A percentile compares a stretch with the other conserved stretches of the same genome.
These are phyloP conservation scores for Chlorospingus semifuscus DNA, from an alignment of 2,797 vertebrate genomes.

Conservation along the genomic window DNA sequence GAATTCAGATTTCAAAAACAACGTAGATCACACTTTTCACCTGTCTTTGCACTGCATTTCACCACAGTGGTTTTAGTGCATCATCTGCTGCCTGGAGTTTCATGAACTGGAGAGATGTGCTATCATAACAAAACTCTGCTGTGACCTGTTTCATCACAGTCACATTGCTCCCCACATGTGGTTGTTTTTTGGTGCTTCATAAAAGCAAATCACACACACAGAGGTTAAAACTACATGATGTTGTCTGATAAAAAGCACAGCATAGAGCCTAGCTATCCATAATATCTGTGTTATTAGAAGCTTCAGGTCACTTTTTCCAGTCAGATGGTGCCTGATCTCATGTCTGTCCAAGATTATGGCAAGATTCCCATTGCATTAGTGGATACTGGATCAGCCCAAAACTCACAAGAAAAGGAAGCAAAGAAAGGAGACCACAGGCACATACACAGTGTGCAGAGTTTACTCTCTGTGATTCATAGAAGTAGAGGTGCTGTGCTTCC, in stretches of 20 bases:
- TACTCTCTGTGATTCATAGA: background rate
- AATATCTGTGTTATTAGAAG: slow-evolving; percentile 24
- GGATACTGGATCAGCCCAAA: background rate
- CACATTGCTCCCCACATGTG: slow-evolving; percentile 4
- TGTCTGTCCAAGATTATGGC: background rate
- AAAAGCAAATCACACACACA: background rate
- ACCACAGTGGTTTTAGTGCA: background rate
- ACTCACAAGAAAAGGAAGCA: background rate
- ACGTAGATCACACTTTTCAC: background rate
- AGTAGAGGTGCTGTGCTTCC: background rate
- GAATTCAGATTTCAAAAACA: background rate
- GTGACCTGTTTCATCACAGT: background rate
- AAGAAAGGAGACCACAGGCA: background rate
- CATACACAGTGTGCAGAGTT: background rate
- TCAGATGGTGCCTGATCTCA: background rate
- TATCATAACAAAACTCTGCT: slow-evolving; percentile 3
- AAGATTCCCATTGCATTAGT: background rate
- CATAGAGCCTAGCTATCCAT: background rate
- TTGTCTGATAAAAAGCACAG: background rate
- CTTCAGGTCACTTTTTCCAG: slow-evolving; percentile 24
- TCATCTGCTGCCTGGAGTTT: background rate
- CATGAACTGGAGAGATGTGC: background rate
- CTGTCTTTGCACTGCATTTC: background rate
- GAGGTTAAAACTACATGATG: background rate
- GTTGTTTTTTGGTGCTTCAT: background rate